phyloP scores from a whole-genome alignment of 2,797 vertebrate species.

The Onychomys arenicola region DNA sequence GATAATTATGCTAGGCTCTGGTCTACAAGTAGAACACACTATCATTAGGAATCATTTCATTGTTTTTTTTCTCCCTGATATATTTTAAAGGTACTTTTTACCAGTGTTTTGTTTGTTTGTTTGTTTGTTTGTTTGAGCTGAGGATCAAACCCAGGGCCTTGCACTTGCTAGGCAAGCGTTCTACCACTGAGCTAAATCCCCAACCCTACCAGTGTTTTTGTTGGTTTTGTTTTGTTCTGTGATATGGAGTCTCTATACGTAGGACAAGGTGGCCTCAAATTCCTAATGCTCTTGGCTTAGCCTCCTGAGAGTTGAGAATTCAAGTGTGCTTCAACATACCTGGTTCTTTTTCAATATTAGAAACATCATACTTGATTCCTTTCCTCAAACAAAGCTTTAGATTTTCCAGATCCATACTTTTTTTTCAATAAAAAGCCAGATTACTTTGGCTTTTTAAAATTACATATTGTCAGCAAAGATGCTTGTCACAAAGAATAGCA shows the following conservation, averaged over 20 bases:
- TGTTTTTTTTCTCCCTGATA: not conserved
- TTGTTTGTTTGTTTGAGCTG: too few relatives aligned
- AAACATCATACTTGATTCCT: not conserved
- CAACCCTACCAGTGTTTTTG: not conserved
- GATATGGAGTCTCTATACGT: not conserved
- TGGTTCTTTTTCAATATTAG: conserved; percentile 2
- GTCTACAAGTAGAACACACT: not conserved
- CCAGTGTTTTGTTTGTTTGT: not conserved
- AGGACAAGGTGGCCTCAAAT: not conserved
- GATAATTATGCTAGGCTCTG: not conserved
- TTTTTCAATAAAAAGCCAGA: conserved; percentile 22
- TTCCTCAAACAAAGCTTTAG: conserved; percentile 26
- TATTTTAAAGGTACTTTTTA: not conserved
- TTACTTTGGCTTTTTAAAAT: conserved; percentile 51
- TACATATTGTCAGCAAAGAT: not conserved
- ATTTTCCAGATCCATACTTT: not conserved
- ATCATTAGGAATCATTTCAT: not conserved
- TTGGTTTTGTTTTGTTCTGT: not conserved
- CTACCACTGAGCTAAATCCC: too few relatives aligned
- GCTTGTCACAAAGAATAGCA: not conserved
- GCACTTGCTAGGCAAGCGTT: too few relatives aligned
- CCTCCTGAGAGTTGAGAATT: not conserved
- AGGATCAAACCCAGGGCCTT: too few relatives aligned
- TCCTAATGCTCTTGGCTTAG: not conserved
- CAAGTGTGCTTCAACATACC: not conserved